These are phyloP conservation scores for Melipona quadrifasciata DNA, from an alignment of 1,140 invertebrate genomes.

Conservation along the genomic window DNA sequence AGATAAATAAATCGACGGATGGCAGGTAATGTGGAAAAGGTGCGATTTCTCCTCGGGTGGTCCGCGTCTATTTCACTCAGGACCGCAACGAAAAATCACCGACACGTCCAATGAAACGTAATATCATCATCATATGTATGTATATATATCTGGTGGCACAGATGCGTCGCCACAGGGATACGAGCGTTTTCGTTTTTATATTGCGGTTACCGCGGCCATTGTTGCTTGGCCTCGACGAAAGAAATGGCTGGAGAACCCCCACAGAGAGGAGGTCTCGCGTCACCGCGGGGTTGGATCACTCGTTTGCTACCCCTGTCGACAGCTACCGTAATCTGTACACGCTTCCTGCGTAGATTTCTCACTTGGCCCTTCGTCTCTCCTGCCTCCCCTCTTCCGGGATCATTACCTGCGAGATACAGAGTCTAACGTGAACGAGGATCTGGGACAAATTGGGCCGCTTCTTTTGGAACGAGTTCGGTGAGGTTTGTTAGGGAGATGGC, in stretches of 20 bases:
- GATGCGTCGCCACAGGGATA: slow-evolving; percentile 43
- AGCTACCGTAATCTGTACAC: slow-evolving; percentile 58
- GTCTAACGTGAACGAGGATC: background rate
- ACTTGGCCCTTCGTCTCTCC: too few relatives aligned
- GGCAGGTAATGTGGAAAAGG: slow-evolving; percentile 45
- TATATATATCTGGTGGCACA: slow-evolving; percentile 45
- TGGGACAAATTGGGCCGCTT: slow-evolving; percentile 10
- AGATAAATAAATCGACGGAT: slow-evolving; percentile 52
- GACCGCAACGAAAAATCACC: slow-evolving; percentile 32
- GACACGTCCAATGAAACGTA: slow-evolving; percentile 36
- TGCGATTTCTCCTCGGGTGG: slow-evolving; percentile 47
- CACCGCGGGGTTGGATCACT: slow-evolving; percentile 30
- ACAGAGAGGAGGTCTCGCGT: slow-evolving; percentile 32
- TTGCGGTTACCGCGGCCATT: slow-evolving; percentile 57
- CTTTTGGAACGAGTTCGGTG: background rate
- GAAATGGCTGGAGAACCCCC: slow-evolving; percentile 34
- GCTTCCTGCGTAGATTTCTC: slow-evolving; percentile 14
- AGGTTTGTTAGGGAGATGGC: background rate
- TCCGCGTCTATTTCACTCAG: slow-evolving; percentile 33
- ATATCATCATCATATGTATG: slow-evolving; percentile 58
- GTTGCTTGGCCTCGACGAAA: slow-evolving; percentile 28
- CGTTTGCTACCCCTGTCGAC: slow-evolving; percentile 57
- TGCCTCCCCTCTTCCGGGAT: background rate
- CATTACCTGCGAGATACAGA: slow-evolving; percentile 9
- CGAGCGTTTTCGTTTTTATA: slow-evolving; percentile 43